Evolutionary conservation across 2,888 invertebrate species (phyloP).

Genomic region (Nezara viridula): DNA sequence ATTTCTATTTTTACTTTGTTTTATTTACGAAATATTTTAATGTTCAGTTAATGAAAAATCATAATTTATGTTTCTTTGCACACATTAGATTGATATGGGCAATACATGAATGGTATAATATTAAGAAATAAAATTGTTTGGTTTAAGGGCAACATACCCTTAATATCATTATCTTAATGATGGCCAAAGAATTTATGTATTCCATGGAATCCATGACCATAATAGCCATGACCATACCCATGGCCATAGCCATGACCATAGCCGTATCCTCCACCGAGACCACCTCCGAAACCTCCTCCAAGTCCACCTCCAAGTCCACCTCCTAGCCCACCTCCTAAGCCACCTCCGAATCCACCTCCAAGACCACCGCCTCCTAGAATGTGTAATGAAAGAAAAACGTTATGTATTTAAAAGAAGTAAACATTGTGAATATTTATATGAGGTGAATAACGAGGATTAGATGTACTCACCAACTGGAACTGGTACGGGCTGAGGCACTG

Average conservation of each 20-base stretch:
- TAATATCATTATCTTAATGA: not conserved
- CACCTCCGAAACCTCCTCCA: conserved; percentile 27
- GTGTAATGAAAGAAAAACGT: not conserved
- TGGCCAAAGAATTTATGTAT: not conserved
- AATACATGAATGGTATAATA: not conserved
- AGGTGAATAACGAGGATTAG: not conserved
- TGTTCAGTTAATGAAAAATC: no score
- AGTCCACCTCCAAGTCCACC: not conserved
- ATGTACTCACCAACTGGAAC: conserved; percentile 68
- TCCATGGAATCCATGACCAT: conserved; percentile 1
- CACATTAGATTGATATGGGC: not conserved
- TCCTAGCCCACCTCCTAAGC: not conserved
- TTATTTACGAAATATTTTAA: no score
- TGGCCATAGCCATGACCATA: not conserved
- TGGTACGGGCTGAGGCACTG: conserved; percentile 73
- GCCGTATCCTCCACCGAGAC: not conserved
- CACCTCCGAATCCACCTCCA: not conserved
- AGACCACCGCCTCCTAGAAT: not conserved
- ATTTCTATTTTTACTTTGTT: not conserved
- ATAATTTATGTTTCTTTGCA: not conserved
- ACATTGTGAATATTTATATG: not conserved
- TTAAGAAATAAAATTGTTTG: not conserved
- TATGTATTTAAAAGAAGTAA: not conserved
- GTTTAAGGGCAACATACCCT: not conserved
- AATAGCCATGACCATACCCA: conserved; percentile 50